These are phyloP conservation scores for Lanius ludovicianus DNA, from an alignment of 2,113 vertebrate species.

Conservation along the genomic window DNA sequence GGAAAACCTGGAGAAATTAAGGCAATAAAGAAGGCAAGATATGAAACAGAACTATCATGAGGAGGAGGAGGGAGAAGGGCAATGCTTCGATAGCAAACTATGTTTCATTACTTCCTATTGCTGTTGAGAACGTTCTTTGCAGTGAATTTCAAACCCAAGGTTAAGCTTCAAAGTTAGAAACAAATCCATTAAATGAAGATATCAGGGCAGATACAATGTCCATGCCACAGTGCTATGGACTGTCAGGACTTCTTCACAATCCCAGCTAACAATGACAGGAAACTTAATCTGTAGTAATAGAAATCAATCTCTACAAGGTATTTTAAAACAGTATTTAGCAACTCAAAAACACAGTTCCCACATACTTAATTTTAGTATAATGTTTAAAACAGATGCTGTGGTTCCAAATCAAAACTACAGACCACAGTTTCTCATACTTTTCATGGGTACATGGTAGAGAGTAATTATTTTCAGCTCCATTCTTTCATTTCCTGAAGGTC, in stretches of 20 bases:
- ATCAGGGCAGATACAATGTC: background rate
- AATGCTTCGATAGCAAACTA: background rate
- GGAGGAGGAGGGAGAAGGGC: background rate
- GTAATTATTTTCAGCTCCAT: background rate
- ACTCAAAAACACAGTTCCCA: background rate
- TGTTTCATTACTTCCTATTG: background rate
- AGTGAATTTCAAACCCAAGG: background rate
- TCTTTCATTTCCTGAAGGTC: background rate
- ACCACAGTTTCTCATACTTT: background rate
- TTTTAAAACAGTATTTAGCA: background rate
- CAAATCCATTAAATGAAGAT: background rate
- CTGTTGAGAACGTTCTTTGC: background rate
- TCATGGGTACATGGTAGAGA: background rate
- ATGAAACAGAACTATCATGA: background rate
- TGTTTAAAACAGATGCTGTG: background rate
- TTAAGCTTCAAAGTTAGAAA: background rate
- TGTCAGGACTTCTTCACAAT: background rate
- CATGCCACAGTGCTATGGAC: background rate
- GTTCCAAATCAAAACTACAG: background rate
- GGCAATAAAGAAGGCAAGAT: background rate
- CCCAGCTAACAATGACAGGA: background rate
- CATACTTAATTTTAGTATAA: background rate
- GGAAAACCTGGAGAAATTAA: background rate
- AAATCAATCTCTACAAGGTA: background rate
- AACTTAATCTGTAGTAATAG: background rate